Evolutionary conservation across 2,797 vertebrate genomes (phyloP), one percentile per base, ranked within the genome.

Genomic region (Anisognathus igniventris): DNA sequence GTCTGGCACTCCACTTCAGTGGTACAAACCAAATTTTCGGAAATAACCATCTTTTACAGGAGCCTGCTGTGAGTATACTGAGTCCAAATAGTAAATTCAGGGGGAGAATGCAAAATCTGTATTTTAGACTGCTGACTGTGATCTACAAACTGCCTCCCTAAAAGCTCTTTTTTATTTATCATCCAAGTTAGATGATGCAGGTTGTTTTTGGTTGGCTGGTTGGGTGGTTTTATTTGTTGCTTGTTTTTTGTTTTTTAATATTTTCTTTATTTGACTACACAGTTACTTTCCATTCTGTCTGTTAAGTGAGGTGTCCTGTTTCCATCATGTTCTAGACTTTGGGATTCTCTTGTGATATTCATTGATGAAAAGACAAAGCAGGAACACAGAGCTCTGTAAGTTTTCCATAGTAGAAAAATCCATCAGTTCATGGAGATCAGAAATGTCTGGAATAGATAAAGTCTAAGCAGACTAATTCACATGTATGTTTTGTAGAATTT

Each of bases 401-500:
- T 47, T 86, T 68, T 82, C 57, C 20, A 3, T 45, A 33, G 22
- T 31, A 73, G 7, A 60, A 83, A 92, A 86, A 76, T 47, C 10
- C 18, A 18, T 47, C 58, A 17, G 33, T 61, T 88, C 16, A 40
- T 12, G 23, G 28, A 54, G 9, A 33, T 12, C 20, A 82, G 40
- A 90, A 79, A 8, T 16, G 2, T 42, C 45, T 89, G 60, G 47
- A 81, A 50, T 9, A 85, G 35, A 67, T 81, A 22, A 83, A 67
- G 7, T 22, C 48, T 64, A 88, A 81, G 35, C n/a, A 81, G 28
- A 56, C 20, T 61, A 39, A 72, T 89, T 65, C 47, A 78, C 28
- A 33, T 35, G 16, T 54, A 58, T 42, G 14, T 87, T 92, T 82
- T 89, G 56, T 58, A 62, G 42, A 42, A 57, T 84, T 90, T 84